Conservation (phyloP, 2,797 vertebrate species). For the Leptodactylus fallax region DNA sequence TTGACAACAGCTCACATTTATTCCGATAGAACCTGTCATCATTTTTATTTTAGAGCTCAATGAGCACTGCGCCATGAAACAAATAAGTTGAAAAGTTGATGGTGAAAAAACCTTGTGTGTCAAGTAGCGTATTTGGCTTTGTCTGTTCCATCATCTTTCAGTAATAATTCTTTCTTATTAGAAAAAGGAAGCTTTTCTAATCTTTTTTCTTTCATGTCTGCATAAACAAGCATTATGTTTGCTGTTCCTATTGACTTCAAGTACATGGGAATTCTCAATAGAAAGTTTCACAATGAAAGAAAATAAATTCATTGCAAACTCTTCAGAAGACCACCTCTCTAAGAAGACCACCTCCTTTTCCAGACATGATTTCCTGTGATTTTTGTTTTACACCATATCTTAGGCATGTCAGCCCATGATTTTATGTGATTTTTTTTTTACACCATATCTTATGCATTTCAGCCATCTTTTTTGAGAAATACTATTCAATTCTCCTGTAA, state of each 20-base stretch:
- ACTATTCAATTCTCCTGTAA: too few relatives aligned
- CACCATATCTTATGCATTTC: too few relatives aligned
- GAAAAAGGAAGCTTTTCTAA: not conserved
- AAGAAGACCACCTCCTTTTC: too few relatives aligned
- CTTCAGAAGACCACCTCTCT: too few relatives aligned
- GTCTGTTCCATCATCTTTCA: conserved; percentile 38
- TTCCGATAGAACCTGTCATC: not conserved
- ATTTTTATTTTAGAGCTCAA: conserved; percentile 33
- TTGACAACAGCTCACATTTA: conserved; percentile 3
- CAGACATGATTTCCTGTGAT: too few relatives aligned
- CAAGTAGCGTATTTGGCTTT: conserved; percentile 36
- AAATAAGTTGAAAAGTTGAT: conserved; percentile 38
- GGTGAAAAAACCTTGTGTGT: conserved; percentile 36
- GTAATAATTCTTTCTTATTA: conserved; percentile 24
- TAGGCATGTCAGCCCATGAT: too few relatives aligned
- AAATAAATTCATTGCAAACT: not conserved
- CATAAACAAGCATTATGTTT: conserved; percentile 35
- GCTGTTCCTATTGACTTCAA: not conserved
- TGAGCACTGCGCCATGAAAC: conserved; percentile 38
- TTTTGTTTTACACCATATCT: too few relatives aligned
- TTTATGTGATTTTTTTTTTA: too few relatives aligned
- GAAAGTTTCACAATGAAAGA: not conserved
- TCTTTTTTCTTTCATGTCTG: conserved; percentile 13
- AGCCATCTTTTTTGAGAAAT: too few relatives aligned
- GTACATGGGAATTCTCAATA: not conserved